Evolutionary conservation across 2,797 vertebrate genomes (phyloP), one percentile per base, ranked within the genome.

Genomic region (Gymnoscopelus microlampas): DNA sequence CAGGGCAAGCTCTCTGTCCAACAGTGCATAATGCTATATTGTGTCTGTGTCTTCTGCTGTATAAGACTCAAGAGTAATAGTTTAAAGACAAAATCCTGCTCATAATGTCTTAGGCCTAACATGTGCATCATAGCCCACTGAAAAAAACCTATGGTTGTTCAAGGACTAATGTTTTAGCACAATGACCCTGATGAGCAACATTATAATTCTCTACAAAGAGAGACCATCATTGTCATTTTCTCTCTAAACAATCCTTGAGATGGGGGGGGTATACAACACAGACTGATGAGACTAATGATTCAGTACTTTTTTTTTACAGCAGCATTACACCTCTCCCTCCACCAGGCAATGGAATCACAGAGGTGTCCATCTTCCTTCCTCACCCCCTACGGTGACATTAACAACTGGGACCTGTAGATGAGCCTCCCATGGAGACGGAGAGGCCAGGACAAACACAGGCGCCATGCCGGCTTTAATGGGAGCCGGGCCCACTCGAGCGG

Each of bases 241-340:
- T 23, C 70, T 63, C 57, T 60, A 78, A 88, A 88, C 80, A 86
- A 79, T 77, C 63, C 85, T 82, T 35, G 53, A 13, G 82, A 84
- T 80, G 83, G 76, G 55, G 54, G 83, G 76, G 55, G 54, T 85
- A 66, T 87, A 88, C 83, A 88, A 86, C 73, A 82, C 75, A 89
- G 84, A 91, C 79, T 87, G 88, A 92, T 81, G 88, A 87, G 84
- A 91, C 79, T 87, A 89, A 92, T 81, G 88, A 87, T 84, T 84
- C 90, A 82, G 84, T 80, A 79, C 86, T 88, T 47, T 61, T 49
- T 60, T 51, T 89, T 80, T 81, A 87, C 86, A 88, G 77, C 86
- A 81, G 82, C 67, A 7, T 85, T 65, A 80, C 81, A 70, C 66
- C 74, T 77, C 66, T 86, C 80, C 70, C 74, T 73, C 65, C 78